Evolutionary conservation across 2,113 vertebrate genomes (phyloP), one percentile per base, ranked within the genome.

Genomic region (Crotophaga sulcirostris): DNA sequence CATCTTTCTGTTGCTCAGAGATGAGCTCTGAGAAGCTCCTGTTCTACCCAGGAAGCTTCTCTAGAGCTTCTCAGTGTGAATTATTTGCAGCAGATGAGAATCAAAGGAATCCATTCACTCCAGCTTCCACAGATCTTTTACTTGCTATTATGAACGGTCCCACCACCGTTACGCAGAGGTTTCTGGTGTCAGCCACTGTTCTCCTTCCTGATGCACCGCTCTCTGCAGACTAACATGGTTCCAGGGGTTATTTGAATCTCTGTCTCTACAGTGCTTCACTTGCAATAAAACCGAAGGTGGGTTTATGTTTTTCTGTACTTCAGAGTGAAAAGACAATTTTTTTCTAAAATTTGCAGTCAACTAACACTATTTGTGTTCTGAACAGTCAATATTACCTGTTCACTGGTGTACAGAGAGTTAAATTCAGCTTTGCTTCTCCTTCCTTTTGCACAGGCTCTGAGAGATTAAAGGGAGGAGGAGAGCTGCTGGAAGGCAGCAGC

Each of bases 1-100:
- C 93, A 51, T 78, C 96, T 95, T 94, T 81, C 44, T 87, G 63
- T 66, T 72, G 84, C 63, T 94, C 49, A 76, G 85, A 91, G 81
- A 64, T 86, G 88, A 97, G 56, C 79, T 92, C 33, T 26, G 89
- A 90, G 90, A 84, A 97, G 76, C 90, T 86, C 69, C 84, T 69
- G 3, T 90, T 97, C 94, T 89, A 52, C 86, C 66, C 84, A 68
- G 82, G 92, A 91, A 97, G 77, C 17, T 0, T 67, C 62, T 24
- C 58, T 84, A 78, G 76, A 68, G 64, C 67, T 68, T 87, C 84
- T 84, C 73, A 47, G 31, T 58, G 49, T 72, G 78, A 93, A 62
- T 87, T 94, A 73, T 76, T 93, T 91, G 74, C 67, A 94, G 93
- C 93, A 96, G 84, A 75, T 62, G 36, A 42, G 83, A 84, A 52